Base-by-base conservation (phyloP, 2,113 vertebrate species). In the Sturnus vulgaris region DNA sequence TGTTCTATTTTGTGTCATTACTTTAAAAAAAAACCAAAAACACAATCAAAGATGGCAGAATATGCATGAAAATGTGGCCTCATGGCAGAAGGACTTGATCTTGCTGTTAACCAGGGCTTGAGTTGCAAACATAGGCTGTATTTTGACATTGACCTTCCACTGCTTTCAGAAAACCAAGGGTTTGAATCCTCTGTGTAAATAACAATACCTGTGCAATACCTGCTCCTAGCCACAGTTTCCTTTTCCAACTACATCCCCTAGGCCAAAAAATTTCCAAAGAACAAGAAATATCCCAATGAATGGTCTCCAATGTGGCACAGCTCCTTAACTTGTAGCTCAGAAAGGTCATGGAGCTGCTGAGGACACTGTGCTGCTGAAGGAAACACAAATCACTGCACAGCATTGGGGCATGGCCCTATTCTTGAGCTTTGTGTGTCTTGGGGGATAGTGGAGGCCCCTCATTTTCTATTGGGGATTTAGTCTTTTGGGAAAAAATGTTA, bases 351-450 rank as follows among this genome's bases (percentile, higher is more conserved):
- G 42, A 37, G 49, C 15, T 79, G 33, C 40, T 5, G n/a, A 10
- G 59, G 71, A 40, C 40, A 15, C 17, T 0, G 0, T 50, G 66
- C 35, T 86, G 75, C 49, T n/a, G 44, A 57, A 57, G 31, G 23
- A 40, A 63, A 30, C 28, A 56, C 70, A 68, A 92, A 73, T 66
- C 39, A 49, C 14, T 28, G 60, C 27, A 14, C 28, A 40, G 40
- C n/a, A 5, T 9, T 1, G 5, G 5, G 68, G 16, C 4, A 1
- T 13, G 19, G 23, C 28, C 2, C 0, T 72, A 3, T 21, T 71
- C 46, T 11, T 35, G 59, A 52, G 25, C 24, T 17, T 35, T 49
- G 27, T 11, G 4, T 37, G n/a, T 14, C 80, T 80, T 55, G 15
- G 12, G 13, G 15, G 22, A 28, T n/a, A 30, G 12, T 15, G 23